phyloP scores from a whole-genome alignment of 2,888 invertebrate species.

The Willowsia nigromaculata region DNA sequence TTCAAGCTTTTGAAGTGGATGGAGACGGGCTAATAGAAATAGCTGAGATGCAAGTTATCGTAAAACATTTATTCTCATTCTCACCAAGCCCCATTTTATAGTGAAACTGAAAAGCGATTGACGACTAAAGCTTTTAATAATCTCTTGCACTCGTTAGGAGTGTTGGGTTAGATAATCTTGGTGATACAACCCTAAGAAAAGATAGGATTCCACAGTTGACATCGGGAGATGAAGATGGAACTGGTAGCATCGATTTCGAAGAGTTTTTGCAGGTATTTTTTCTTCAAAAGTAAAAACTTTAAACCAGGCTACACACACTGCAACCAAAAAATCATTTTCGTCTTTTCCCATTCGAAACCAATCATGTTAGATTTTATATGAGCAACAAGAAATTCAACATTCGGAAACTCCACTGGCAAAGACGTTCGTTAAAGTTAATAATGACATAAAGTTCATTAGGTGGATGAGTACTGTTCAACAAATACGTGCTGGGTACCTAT shows the following conservation, averaged over 20 bases:
- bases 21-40: conserved; percentile 78
- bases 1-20: conserved; percentile 78
- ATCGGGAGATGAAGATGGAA: conserved; percentile 76
- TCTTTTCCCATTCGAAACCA: not conserved
- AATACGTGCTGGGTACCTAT: conserved; percentile 75
- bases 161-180: conserved; percentile 77
- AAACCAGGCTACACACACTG: not conserved
- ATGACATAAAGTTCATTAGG: conserved; percentile 76
- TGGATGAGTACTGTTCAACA: conserved; percentile 77
- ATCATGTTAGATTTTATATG: conserved; percentile 57
- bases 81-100: not conserved
- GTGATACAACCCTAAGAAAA: conserved; percentile 74
- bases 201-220: conserved; percentile 74
- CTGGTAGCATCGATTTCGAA: conserved; percentile 78
- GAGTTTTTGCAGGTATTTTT: conserved; percentile 75
- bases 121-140: not conserved
- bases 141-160: conserved; percentile 57
- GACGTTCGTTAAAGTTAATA: conserved; percentile 75
- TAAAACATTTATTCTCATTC: too few relatives aligned
- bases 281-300: not conserved
- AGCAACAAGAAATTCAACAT: conserved; percentile 67
- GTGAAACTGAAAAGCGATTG: not conserved
- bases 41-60: conserved; percentile 74
- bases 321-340: not conserved
- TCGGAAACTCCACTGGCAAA: conserved; percentile 67